A percentile compares a stretch with the other conserved stretches of the same genome.
These are phyloP conservation scores for Artemia sp. DNA, from an alignment of 2,888 invertebrate genomes.

Conservation along the genomic window DNA sequence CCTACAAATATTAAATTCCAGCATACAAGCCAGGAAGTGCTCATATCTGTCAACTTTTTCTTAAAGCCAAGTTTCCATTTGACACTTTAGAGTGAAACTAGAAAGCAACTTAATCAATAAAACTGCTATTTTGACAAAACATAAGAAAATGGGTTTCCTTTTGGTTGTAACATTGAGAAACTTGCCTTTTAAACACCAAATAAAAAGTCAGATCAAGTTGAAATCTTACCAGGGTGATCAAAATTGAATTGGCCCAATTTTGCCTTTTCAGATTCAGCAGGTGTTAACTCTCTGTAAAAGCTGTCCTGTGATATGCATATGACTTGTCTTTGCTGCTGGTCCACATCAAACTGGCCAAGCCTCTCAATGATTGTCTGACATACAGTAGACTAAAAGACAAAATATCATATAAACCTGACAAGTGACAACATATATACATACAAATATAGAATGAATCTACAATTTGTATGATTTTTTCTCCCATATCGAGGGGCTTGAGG, in stretches of 20 bases:
- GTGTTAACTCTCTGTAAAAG: conserved; percentile 74
- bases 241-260: conserved; percentile 88
- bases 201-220: too few species aligned
- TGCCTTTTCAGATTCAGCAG: conserved; percentile 60
- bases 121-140: too few species aligned
- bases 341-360: conserved; percentile 77
- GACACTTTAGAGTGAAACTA: too few species aligned
- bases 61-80: too few species aligned
- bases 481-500: too few species aligned
- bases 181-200: too few species aligned
- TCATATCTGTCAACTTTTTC: too few species aligned
- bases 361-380: conserved; percentile 94
- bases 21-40: too few species aligned
- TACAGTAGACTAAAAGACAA: conserved; percentile 65
- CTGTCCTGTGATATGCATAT: conserved; percentile 91
- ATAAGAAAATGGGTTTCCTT: too few species aligned
- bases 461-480: background rate
- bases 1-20: too few species aligned
- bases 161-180: too few species aligned
- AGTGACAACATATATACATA: background rate
- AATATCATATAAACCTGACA: conserved; percentile 13
- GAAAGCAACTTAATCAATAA: too few species aligned
- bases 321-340: conserved; percentile 70
- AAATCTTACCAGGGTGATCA: conserved; percentile 63
- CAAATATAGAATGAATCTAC: background rate